A percentile compares a stretch with the other conserved stretches of the same genome.
phyloP scores from a whole-genome alignment of 2,888 invertebrate species.

The Selenia dentaria region DNA sequence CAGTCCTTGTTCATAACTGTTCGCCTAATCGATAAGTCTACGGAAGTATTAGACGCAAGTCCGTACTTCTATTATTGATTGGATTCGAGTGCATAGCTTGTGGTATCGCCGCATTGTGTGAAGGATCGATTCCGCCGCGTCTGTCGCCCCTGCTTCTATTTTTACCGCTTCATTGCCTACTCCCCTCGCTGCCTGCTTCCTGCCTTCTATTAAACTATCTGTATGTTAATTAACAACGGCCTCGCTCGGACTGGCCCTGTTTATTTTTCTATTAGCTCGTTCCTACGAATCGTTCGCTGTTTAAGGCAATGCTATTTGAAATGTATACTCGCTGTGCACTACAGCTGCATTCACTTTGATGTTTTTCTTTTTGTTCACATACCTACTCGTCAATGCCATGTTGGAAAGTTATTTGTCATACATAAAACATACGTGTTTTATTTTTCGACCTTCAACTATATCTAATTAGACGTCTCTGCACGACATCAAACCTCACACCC shows the following conservation, averaged over 20 bases:
- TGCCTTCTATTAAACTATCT: slow-evolving; percentile 84
- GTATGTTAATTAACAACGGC: slow-evolving; percentile 83
- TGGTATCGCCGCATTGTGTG: slow-evolving; percentile 69
- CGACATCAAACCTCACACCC: slow-evolving; percentile 71
- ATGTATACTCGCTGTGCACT: slow-evolving; percentile 33
- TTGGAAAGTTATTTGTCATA: slow-evolving; percentile 30
- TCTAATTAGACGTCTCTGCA: slow-evolving; percentile 77
- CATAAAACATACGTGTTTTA: slow-evolving; percentile 46
- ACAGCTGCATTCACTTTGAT: slow-evolving; percentile 45
- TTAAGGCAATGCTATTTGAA: slow-evolving; percentile 53
- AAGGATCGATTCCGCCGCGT: slow-evolving; percentile 74
- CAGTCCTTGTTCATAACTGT: background rate
- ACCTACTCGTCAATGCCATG: slow-evolving; percentile 33
- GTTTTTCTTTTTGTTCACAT: slow-evolving; percentile 36
- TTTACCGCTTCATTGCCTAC: slow-evolving; percentile 84
- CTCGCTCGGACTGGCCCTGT: slow-evolving; percentile 66
- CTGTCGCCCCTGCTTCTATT: slow-evolving; percentile 79
- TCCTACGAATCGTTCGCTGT: slow-evolving; percentile 62
- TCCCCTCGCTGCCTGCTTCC: slow-evolving; percentile 81
- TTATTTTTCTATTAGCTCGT: slow-evolving; percentile 74
- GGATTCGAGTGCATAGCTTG: slow-evolving; percentile 69
- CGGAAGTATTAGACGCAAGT: slow-evolving; percentile 22
- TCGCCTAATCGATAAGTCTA: slow-evolving; percentile 10
- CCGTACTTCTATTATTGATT: slow-evolving; percentile 70
- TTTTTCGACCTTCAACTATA: slow-evolving; percentile 76